Conservation (phyloP, 2,888 invertebrate genomes). For the Sesamia inferens region DNA sequence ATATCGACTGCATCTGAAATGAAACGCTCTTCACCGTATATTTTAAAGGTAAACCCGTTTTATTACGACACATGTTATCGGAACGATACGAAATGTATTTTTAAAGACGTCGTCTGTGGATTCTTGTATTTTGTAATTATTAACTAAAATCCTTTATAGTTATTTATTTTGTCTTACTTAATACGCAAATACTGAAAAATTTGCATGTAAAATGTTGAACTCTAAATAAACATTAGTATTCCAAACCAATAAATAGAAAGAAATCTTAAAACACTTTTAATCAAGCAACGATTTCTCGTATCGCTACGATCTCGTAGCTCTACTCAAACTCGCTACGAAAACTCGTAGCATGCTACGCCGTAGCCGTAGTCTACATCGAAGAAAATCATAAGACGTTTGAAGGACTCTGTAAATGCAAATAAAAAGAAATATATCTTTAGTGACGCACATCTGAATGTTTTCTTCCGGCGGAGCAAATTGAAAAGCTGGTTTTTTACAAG, state of each 20-base stretch:
- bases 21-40: constrained; percentile 62
- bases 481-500: constrained; percentile 75
- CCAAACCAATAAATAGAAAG: not conserved
- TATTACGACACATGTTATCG: constrained; percentile 58
- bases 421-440: constrained; percentile 72
- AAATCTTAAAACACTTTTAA: constrained; percentile 17
- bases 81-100: constrained; percentile 47
- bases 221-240: not conserved
- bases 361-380: constrained; percentile 44
- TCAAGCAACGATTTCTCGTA: constrained; percentile 11
- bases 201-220: not conserved
- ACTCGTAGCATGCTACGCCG: constrained; percentile 54
- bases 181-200: not conserved
- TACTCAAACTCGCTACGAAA: constrained; percentile 2
- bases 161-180: not conserved
- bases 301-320: constrained; percentile 31
- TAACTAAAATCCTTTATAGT: not conserved
- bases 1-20: constrained; percentile 71
- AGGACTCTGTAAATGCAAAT: constrained; percentile 49
- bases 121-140: constrained; percentile 28
- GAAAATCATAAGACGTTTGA: constrained; percentile 56
- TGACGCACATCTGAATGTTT: constrained; percentile 76
- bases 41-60: constrained; percentile 66
- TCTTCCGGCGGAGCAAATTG: constrained; percentile 78
- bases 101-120: constrained; percentile 38